Conservation (phyloP, 1,140 invertebrate species). For the Melanaphis sacchari region DNA sequence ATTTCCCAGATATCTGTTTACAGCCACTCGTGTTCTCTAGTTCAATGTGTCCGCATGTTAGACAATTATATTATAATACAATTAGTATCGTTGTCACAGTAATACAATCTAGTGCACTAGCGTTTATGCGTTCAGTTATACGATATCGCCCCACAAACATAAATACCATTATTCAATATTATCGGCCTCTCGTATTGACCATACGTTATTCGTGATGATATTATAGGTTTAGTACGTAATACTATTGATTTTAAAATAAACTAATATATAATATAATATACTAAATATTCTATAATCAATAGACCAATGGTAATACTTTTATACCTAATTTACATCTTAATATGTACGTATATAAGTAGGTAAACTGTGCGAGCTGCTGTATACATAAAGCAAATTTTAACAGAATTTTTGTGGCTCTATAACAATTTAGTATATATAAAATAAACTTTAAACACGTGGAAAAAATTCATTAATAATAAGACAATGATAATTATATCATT, state of each 20-base stretch:
- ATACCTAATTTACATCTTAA: no score
- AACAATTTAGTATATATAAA: not conserved
- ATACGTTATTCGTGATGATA: not conserved
- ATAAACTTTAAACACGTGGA: not conserved
- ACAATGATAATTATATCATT: no score
- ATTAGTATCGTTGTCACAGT: not conserved
- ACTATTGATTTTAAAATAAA: no score
- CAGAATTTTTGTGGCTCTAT: not conserved
- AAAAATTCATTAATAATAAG: not conserved
- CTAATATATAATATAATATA: no score
- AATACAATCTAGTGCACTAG: not conserved
- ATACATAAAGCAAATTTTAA: not conserved
- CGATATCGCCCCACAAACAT: not conserved
- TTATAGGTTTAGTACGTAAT: no score
- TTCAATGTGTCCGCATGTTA: not conserved
- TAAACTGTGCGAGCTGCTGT: not conserved
- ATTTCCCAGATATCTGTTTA: constrained; percentile 1
- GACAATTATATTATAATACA: not conserved
- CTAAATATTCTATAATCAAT: no score
- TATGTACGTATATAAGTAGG: not conserved
- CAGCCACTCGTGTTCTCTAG: not conserved
- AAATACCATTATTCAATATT: not conserved
- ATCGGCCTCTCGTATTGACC: not conserved
- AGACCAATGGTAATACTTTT: no score
- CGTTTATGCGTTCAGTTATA: not conserved